Conservation (phyloP, 2,113 vertebrate species). For the Podarcis muralis region DNA sequence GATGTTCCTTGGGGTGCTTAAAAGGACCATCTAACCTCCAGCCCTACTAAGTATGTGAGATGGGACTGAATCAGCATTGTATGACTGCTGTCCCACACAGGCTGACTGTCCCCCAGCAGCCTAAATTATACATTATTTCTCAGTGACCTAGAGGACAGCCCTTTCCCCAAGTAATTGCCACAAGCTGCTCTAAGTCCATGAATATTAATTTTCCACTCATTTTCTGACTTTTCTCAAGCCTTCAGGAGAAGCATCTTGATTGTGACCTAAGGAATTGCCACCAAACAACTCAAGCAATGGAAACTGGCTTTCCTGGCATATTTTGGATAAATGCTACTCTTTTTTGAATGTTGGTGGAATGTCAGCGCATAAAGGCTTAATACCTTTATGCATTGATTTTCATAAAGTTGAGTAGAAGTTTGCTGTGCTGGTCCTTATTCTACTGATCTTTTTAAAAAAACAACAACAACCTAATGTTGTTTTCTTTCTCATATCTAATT, state of each 20-base stretch:
- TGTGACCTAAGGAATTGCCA: background rate
- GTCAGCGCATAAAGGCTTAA: too few relatives aligned
- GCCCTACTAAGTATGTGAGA: background rate
- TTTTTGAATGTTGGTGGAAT: background rate
- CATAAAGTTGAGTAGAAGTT: background rate
- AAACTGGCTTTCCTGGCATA: background rate
- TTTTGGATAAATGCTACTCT: background rate
- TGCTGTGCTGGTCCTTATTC: background rate
- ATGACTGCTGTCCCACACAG: background rate
- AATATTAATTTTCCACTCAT: background rate
- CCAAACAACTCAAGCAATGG: background rate
- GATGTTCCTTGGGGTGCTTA: conserved; percentile 14
- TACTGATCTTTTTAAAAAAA: background rate
- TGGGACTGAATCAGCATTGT: background rate
- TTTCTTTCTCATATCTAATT: background rate
- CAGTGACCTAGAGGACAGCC: background rate
- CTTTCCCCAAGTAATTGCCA: background rate
- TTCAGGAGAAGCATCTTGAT: background rate
- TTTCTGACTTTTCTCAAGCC: background rate
- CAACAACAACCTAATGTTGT: too few relatives aligned
- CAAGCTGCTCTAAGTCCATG: background rate
- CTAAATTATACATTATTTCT: conserved; percentile 16
- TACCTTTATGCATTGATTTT: background rate
- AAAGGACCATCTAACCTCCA: background rate
- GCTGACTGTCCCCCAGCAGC: background rate